phyloP scores from a whole-genome alignment of 2,113 vertebrate species.

The Aramus guarauna region DNA sequence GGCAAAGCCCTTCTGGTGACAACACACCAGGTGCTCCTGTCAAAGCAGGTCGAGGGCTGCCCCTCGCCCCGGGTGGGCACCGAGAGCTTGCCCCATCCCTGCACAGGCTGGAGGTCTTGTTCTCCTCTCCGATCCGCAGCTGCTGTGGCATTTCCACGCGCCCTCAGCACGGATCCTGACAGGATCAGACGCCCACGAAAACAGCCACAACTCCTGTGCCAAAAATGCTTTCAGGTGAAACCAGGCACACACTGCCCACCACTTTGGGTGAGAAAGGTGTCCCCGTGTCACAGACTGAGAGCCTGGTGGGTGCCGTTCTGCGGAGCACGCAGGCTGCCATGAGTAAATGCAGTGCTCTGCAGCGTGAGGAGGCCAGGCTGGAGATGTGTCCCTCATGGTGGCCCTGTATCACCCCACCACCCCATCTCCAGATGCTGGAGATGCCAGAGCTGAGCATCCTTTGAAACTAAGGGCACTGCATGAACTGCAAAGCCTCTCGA shows the following conservation, averaged over 20 bases:
- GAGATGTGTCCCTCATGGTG: background rate
- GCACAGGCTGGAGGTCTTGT: background rate
- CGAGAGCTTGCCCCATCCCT: background rate
- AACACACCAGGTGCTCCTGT: background rate
- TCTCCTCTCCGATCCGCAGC: background rate
- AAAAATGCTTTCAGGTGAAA: background rate
- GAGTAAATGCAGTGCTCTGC: background rate
- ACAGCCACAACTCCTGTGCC: background rate
- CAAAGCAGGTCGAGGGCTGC: background rate
- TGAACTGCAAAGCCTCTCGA: background rate
- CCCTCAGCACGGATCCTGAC: background rate
- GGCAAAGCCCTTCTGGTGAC: background rate
- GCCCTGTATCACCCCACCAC: background rate
- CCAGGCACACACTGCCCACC: background rate
- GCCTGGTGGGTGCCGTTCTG: background rate
- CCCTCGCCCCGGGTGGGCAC: background rate
- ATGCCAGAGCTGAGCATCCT: background rate
- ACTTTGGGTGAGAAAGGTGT: background rate
- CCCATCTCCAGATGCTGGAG: background rate
- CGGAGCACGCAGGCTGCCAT: background rate
- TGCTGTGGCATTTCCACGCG: background rate
- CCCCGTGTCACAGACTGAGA: background rate
- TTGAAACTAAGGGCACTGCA: background rate
- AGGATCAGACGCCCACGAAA: rapidly evolving
- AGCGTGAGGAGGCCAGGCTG: background rate